Conservation (phyloP, 2,113 vertebrate species). For the Urocitellus parryii region DNA sequence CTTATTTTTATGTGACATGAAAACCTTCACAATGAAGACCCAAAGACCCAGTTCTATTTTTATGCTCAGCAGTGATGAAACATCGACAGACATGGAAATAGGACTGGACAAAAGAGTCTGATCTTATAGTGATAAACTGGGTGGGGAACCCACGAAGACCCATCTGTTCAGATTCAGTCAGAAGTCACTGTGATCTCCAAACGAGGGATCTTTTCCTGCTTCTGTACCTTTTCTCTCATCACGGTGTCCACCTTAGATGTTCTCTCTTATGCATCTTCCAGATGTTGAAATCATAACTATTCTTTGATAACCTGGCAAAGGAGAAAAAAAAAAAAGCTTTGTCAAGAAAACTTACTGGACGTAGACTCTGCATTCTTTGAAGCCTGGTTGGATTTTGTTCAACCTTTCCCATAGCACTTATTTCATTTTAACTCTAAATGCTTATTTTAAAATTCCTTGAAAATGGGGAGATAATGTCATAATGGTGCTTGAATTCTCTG, state of each 20-base stretch:
- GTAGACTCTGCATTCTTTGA: background rate
- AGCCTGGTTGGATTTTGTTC: background rate
- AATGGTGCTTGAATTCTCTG: background rate
- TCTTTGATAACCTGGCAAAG: background rate
- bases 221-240: background rate
- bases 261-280: background rate
- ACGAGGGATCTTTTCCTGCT: background rate
- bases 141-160: background rate
- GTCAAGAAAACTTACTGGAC: background rate
- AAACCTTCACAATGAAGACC: background rate
- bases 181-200: background rate
- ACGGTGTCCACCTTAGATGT: background rate
- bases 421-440: background rate
- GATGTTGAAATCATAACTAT: background rate
- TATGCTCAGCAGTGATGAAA: background rate
- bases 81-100: background rate
- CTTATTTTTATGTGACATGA: background rate
- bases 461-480: background rate
- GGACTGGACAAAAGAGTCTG: background rate
- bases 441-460: constrained; percentile 20
- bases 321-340: background rate
- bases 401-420: background rate
- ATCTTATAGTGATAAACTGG: background rate
- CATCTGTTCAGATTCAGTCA: background rate
- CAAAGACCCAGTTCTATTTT: background rate